These are phyloP conservation scores for Grantiella picta DNA, from an alignment of 2,113 vertebrate species.

Conservation along the genomic window DNA sequence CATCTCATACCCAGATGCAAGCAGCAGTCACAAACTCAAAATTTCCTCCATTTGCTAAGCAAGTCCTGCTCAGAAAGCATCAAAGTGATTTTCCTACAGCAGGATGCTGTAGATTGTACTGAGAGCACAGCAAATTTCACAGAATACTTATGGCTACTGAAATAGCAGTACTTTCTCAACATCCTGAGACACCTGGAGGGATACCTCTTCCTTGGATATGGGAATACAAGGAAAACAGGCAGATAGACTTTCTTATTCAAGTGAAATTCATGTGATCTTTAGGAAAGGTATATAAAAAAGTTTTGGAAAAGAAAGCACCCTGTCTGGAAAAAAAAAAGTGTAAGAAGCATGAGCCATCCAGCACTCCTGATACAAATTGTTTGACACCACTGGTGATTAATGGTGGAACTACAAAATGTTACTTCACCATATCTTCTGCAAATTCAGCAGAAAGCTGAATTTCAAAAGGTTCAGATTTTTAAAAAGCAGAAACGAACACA, in stretches of 20 bases:
- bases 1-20: not conserved
- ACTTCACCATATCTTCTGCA: not conserved
- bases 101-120: not conserved
- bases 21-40: not conserved
- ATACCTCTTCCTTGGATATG: not conserved
- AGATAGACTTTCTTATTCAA: not conserved
- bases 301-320: not conserved
- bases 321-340: not conserved
- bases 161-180: not conserved
- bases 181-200: not conserved
- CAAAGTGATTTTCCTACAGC: not conserved
- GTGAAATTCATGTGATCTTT: not conserved
- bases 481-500: not conserved
- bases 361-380: not conserved
- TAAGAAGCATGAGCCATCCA: not conserved
- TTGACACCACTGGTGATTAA: not conserved
- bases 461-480: not conserved
- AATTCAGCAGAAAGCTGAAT: not conserved
- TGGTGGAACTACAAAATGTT: not conserved
- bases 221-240: not conserved
- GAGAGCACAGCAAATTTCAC: not conserved
- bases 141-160: fast-evolving
- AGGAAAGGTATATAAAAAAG: not conserved
- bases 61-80: not conserved
- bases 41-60: not conserved